These are phyloP conservation scores for Thinocorus orbignyianus DNA, from an alignment of 2,113 vertebrate species.

Conservation along the genomic window DNA sequence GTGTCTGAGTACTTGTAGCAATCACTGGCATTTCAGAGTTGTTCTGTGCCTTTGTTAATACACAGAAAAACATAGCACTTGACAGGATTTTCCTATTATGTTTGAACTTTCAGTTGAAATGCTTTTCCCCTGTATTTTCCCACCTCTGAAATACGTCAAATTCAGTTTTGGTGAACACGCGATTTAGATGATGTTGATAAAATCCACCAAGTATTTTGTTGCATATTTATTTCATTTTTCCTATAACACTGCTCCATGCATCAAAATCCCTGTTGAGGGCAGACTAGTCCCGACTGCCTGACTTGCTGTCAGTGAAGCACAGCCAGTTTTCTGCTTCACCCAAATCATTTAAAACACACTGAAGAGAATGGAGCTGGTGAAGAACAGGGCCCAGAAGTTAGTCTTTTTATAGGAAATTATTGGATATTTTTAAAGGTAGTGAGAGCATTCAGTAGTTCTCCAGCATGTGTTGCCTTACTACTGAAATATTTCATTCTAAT, in stretches of 20 bases:
- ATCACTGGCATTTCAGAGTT: constrained; percentile 2
- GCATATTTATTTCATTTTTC: background rate
- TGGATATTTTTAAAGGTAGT: background rate
- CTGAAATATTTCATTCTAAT: background rate
- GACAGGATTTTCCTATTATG: background rate
- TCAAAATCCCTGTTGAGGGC: background rate
- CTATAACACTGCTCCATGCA: background rate
- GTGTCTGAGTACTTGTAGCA: background rate
- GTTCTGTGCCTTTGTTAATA: background rate
- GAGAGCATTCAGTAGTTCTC: background rate
- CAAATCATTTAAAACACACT: background rate
- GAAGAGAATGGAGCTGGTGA: background rate
- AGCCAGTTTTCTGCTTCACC: background rate
- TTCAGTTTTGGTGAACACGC: background rate
- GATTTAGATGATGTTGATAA: background rate
- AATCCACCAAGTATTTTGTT: background rate
- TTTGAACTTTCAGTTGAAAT: background rate
- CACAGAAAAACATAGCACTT: background rate
- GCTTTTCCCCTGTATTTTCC: background rate
- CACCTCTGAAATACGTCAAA: background rate
- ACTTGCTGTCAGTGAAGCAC: background rate
- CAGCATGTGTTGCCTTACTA: background rate
- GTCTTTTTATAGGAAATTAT: background rate
- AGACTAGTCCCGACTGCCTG: background rate
- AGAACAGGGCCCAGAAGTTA: background rate